Conservation (phyloP, 2,113 vertebrate species). For the Leiothrix lutea region DNA sequence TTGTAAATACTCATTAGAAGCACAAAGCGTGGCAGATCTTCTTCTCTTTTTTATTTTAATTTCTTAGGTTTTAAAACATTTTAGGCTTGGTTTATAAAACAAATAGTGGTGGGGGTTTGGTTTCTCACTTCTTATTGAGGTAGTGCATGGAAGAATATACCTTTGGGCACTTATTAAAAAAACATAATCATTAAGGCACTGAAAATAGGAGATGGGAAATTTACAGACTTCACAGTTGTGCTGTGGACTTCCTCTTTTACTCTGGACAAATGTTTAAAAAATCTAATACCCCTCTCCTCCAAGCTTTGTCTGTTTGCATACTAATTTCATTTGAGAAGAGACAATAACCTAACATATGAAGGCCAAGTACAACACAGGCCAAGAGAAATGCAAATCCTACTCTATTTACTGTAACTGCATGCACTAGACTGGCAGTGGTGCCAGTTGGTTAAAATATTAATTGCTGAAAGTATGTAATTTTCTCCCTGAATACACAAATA, state of each 20-base stretch:
- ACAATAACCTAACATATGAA: not conserved
- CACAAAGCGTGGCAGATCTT: not conserved
- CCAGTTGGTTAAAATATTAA: not conserved
- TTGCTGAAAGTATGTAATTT: not conserved
- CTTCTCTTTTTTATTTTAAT: not conserved
- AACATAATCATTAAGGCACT: not conserved
- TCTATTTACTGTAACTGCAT: not conserved
- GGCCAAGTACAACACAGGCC: not conserved
- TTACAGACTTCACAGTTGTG: not conserved
- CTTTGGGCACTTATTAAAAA: not conserved
- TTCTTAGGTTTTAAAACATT: not conserved
- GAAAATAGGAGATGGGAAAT: not conserved
- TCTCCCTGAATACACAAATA: not conserved
- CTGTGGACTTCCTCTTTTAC: not conserved
- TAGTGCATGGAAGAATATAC: not conserved
- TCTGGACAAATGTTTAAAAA: not conserved
- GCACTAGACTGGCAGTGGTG: not conserved
- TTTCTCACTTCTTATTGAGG: not conserved
- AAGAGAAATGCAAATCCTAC: not conserved
- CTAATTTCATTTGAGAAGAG: not conserved
- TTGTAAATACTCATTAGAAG: not conserved
- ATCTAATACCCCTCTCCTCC: not conserved
- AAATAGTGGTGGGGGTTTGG: not conserved
- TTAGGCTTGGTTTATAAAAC: not conserved
- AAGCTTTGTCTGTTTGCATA: not conserved